These are phyloP conservation scores for Ochlodes sylvanus DNA, from an alignment of 2,888 invertebrate species.

Conservation along the genomic window DNA sequence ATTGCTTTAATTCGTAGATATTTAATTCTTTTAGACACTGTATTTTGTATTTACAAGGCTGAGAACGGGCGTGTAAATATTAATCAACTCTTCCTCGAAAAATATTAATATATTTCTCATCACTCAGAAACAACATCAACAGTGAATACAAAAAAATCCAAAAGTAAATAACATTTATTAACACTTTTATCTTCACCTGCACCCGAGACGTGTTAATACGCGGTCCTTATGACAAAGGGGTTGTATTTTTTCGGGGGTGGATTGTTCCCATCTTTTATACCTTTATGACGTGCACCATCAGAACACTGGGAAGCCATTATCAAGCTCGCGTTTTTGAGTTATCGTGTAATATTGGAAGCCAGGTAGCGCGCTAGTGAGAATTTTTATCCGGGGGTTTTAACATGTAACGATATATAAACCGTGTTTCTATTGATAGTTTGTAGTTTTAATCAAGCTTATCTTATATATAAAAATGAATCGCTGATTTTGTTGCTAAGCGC, in stretches of 20 bases:
- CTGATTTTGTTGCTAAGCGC: too few species aligned
- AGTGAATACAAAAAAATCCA: neutral
- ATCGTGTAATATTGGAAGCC: constrained; percentile 53
- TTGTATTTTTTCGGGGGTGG: constrained; percentile 52
- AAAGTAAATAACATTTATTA: neutral
- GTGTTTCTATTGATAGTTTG: too few species aligned
- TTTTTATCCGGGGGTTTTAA: neutral
- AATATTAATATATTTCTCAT: too few species aligned
- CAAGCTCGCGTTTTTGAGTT: constrained; percentile 46
- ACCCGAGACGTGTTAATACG: constrained; percentile 65
- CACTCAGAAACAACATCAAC: too few species aligned
- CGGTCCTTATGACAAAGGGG: constrained; percentile 64
- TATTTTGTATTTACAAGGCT: too few species aligned
- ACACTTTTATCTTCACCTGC: constrained; percentile 43
- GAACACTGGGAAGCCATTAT: constrained; percentile 63
- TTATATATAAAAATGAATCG: too few species aligned
- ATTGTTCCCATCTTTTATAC: constrained; percentile 58
- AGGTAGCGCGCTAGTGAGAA: constrained; percentile 32
- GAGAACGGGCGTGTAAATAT: too few species aligned
- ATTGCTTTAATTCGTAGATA: too few species aligned
- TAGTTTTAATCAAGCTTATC: too few species aligned
- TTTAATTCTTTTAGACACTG: too few species aligned
- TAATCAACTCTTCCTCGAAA: too few species aligned
- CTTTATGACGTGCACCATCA: constrained; percentile 59
- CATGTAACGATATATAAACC: too few species aligned